Evolutionary conservation across 1,140 invertebrate genomes (phyloP), one percentile per base, ranked within the genome.

Genomic region (Gerris buenoi): DNA sequence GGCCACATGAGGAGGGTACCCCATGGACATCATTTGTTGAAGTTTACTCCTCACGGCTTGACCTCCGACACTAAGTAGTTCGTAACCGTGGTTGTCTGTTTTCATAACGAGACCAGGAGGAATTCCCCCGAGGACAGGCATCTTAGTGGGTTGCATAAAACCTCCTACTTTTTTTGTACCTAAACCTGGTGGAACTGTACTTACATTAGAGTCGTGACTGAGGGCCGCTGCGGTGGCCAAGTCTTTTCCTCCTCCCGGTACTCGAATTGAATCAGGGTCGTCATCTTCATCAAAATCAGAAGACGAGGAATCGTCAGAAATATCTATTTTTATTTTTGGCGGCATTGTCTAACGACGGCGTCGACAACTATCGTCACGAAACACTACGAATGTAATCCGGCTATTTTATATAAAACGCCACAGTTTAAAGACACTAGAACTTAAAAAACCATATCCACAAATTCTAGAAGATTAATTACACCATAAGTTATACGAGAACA

Each of bases 221-320:
- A 60, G 23, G 23, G 58, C 33, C 14, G 23, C 64, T 15, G 28
- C 14, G n/a, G 33, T 65, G n/a, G 56, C 61, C 23, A 68, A 61
- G n/a, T 64, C 67, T 33, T 61, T 68, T 60, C 67, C 67, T 25
- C 67, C 67, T n/a, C 67, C 67, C 5, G 67, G 67, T 15, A 68
- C 67, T 65, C 65, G 22, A 1, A 68, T n/a, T 14, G 58, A 60
- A 26, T 68, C 67, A 46, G 67, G 67, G 56, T 68, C 67, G 15
- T 68, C 67, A 60, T 68, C 67, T 25, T 61, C 63, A 15, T 68
- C 67, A n/a, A 57, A 67, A 65, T 58, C 64, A 65, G 28, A 56
- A 22, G n/a, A 29, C 33, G 58, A 60, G 23, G 58, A 60, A 60
- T 25, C 58, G 23, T 25, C 23, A 60, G n/a, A 63, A 25, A 22